Evolutionary conservation across 2,797 vertebrate species (phyloP), one percentile per base, ranked within the genome.

Genomic region (Melanogrammus aeglefinus): DNA sequence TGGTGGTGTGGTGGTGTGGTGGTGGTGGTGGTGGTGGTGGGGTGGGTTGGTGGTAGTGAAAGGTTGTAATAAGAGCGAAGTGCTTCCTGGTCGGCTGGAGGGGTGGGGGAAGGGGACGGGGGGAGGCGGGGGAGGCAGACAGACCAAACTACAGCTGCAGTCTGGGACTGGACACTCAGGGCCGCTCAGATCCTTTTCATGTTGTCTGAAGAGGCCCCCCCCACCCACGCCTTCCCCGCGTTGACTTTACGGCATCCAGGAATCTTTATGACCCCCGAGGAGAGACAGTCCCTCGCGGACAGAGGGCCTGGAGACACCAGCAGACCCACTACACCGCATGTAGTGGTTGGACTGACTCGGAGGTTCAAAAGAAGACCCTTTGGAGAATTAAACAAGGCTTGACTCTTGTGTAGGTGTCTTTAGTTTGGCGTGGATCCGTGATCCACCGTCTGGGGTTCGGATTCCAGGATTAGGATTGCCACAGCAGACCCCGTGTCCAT

Each of bases 241-340:
- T 90, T 86, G 51, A 87, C 92, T 94, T 94, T 94, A 94, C 88
- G 90, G 91, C 83, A 82, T 88, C 84, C 85, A 85, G 93, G 93
- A 94, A 94, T 94, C 92, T 95, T 95, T 94, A 94, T 94, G 92
- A 91, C 92, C 86, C 88, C 44, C 75, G 77, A 84, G 51, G 51
- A 57, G 51, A 6, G 88, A 93, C 87, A 91, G 88, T 90, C 91
- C 87, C 92, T 86, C 88, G 88, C 74, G 75, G 82, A 88, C 86
- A 85, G 81, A 82, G 80, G 84, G 84, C 82, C 82, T 77, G 82
- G 82, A 88, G 84, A 47, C 44, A 47, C 44, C 12, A 78, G 74
- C 38, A 9, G 78, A 69, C 66, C 69, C 83, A 81, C 81, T 77
- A 80, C 83, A 77, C 71, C 80, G 82, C 86, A 47, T 16, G 16